A percentile compares a stretch with the other conserved stretches of the same genome.
Conservation (phyloP, 1,140 invertebrate species). For the Octopus bimaculoides region DNA sequence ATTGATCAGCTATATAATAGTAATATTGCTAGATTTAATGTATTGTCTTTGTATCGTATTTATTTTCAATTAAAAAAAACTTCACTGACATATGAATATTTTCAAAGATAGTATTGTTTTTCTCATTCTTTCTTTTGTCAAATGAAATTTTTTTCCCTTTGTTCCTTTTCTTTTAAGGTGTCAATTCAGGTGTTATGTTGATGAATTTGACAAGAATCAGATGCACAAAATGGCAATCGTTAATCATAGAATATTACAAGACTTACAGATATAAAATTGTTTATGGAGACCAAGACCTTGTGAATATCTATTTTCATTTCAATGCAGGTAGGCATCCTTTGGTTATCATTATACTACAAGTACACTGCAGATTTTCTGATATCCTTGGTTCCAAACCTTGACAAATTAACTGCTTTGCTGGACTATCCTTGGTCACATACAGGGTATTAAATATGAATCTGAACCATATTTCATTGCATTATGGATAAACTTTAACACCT, state of each 20-base stretch:
- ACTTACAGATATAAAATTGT: constrained; percentile 84
- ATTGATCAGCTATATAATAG: too few relatives aligned
- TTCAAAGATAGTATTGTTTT: not conserved
- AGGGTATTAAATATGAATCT: too few relatives aligned
- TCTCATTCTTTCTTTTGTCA: not conserved
- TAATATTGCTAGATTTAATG: not conserved
- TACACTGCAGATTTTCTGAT: too few relatives aligned
- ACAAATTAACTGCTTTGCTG: too few relatives aligned
- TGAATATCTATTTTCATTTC: constrained; percentile 92
- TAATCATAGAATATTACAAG: constrained; percentile 79
- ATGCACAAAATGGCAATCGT: constrained; percentile 77
- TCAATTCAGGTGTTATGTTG: constrained; percentile 95
- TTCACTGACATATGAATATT: not conserved
- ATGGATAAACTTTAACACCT: too few relatives aligned
- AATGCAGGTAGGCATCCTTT: constrained; percentile 66
- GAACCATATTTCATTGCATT: too few relatives aligned
- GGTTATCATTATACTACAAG: too few relatives aligned
- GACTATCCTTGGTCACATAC: too few relatives aligned
- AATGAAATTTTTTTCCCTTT: not conserved
- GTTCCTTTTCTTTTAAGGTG: constrained; percentile 63
- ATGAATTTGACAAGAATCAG: constrained; percentile 94
- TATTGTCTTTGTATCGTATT: not conserved
- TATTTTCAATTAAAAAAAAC: not conserved
- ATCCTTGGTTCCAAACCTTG: too few relatives aligned
- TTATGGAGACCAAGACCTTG: constrained; percentile 97